Evolutionary conservation across 1,140 invertebrate genomes (phyloP), one percentile per base, ranked within the genome.

Genomic region (Tetranychus cinnabarinus): DNA sequence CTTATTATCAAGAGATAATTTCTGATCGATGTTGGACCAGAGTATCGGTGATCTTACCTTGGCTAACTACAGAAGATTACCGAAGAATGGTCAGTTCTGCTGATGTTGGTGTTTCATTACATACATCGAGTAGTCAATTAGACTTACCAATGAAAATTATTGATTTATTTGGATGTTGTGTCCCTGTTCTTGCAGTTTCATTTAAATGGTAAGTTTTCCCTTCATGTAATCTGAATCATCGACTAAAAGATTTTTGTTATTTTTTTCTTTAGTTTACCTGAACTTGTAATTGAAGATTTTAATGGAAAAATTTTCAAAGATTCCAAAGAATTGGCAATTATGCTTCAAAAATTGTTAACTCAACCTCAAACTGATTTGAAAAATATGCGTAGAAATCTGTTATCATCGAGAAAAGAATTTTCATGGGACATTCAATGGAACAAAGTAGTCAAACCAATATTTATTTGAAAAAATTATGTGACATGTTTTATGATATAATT

Each of bases 71-170:
- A 8, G 79, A 83, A 68, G 93, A 98, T 72, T 99, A 99, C 76
- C 89, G 90, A 0, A 73, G 75, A 67, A 71, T 86, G 34, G 67
- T 70, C 77, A 89, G 83, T 10, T 82, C 81, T 70, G 89, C 90
- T 59, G 92, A 99, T 76, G 74, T 99, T 39, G 96, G 96, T 3
- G 83, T 99, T 0, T 89, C 86, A 71, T 76, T 99, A 1, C 96
- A 99, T 69, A 89, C 79, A 50, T 97, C 93, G 63, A 93, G 92
- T 2, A 97, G 91, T 73, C 92, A 91, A 7, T 74, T 98, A 35
- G 96, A 99, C 77, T 76, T 99, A 55, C 96, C 96, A 0, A 99
- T 99, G 95, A 99, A 99, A 79, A 84, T 99, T 33, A 90, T 98
- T 1, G 95, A 99, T 70, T 98, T 99, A 95, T 97, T 96, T 79